A percentile compares a stretch with the other conserved stretches of the same genome.
These are phyloP conservation scores for Poecilia latipinna DNA, from an alignment of 2,113 vertebrate genomes.

Conservation along the genomic window DNA sequence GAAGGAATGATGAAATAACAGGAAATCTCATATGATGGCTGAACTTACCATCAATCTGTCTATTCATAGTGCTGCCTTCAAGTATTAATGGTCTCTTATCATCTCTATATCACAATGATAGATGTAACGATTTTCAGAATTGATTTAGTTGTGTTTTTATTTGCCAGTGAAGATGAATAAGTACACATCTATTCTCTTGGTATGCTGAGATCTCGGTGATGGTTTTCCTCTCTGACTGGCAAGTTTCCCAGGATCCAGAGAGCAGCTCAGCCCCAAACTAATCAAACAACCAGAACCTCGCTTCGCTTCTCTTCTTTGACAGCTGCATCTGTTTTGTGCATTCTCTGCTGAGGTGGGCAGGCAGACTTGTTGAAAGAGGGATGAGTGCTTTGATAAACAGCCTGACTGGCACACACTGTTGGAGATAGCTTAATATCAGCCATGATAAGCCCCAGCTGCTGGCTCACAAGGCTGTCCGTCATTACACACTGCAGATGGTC, in stretches of 20 bases:
- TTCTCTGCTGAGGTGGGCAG: slow-evolving; percentile 58
- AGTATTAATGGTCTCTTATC: slow-evolving; percentile 3
- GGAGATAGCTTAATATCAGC: slow-evolving; percentile 53
- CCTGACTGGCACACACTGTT: slow-evolving; percentile 50
- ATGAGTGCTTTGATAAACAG: slow-evolving; percentile 68
- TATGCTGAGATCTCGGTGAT: slow-evolving; percentile 5
- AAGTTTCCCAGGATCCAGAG: slow-evolving; percentile 34
- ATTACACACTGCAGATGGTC: slow-evolving; percentile 39
- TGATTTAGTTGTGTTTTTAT: background rate
- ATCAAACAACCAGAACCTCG: slow-evolving; percentile 49
- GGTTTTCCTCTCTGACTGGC: slow-evolving; percentile 22
- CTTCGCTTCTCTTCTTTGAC: slow-evolving; percentile 45
- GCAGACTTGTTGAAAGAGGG: slow-evolving; percentile 64
- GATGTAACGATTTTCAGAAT: background rate
- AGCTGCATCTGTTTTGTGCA: slow-evolving; percentile 75
- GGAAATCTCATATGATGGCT: slow-evolving; percentile 16
- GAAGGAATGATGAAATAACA: slow-evolving; percentile 36
- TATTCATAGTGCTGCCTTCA: background rate
- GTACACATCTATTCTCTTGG: background rate
- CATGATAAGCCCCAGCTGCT: slow-evolving; percentile 43
- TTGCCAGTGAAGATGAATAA: slow-evolving; percentile 23
- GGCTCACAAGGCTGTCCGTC: slow-evolving; percentile 35
- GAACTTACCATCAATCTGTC: background rate
- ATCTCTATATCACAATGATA: background rate
- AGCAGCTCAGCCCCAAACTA: slow-evolving; percentile 30